phyloP scores from a whole-genome alignment of 2,888 invertebrate species.

The Drosophila robusta region DNA sequence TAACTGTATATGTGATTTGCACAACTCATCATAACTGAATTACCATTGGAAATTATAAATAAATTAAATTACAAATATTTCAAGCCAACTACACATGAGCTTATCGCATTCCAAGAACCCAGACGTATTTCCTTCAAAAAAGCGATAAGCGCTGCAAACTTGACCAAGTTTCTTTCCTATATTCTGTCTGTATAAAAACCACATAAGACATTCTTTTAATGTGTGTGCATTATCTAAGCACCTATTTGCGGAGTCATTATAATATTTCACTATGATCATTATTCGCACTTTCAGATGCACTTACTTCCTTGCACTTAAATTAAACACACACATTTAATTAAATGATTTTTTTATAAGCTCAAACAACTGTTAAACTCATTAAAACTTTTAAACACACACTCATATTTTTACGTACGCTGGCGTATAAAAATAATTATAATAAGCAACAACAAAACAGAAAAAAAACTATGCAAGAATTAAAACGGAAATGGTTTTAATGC shows the following conservation, averaged over 20 bases:
- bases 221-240: not conserved
- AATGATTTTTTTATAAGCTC: constrained; percentile 21
- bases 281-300: constrained; percentile 17
- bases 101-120: constrained; percentile 4
- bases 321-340: constrained; percentile 24
- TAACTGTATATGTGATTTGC: no score
- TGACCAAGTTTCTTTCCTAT: not conserved
- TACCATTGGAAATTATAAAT: not conserved
- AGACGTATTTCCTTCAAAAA: not conserved
- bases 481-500: constrained; percentile 66
- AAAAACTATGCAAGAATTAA: constrained; percentile 45
- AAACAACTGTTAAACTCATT: constrained; percentile 32
- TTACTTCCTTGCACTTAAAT: constrained; percentile 31
- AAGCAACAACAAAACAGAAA: constrained; percentile 18
- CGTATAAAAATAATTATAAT: constrained; percentile 23
- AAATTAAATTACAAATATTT: not conserved
- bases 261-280: constrained; percentile 10
- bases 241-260: constrained; percentile 2
- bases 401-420: constrained; percentile 3
- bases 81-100: not conserved
- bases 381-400: constrained; percentile 12
- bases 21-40: no score
- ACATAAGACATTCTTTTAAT: constrained; percentile 2
- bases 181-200: no score
- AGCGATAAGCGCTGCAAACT: constrained; percentile 10